phyloP scores from a whole-genome alignment of 2,797 vertebrate genomes.

The Lerista edwardsae region DNA sequence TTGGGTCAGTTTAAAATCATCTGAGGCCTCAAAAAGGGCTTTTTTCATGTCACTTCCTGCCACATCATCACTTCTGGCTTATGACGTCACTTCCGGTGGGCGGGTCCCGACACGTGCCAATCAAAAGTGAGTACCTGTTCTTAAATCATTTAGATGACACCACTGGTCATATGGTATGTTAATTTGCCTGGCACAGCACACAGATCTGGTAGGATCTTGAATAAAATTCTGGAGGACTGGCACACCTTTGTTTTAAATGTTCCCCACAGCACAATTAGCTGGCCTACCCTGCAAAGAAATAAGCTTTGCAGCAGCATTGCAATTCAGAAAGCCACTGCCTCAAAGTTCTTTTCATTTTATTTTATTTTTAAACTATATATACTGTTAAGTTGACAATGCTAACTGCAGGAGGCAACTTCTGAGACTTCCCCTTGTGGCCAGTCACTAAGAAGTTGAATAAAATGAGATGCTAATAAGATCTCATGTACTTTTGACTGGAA shows the following conservation, averaged over 20 bases:
- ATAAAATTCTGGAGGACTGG: constrained; percentile 7
- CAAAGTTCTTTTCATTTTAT: constrained; percentile 6
- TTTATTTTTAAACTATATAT: constrained; percentile 20
- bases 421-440: constrained; percentile 64
- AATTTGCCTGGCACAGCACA: neutral
- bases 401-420: constrained; percentile 70
- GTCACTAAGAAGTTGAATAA: constrained; percentile 65
- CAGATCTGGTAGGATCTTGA: neutral
- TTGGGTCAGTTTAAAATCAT: no score
- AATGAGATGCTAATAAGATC: constrained; percentile 76
- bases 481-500: constrained; percentile 70
- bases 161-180: no score
- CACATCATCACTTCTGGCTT: no score
- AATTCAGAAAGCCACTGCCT: neutral
- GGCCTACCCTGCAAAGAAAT: neutral
- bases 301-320: neutral
- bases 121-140: no score
- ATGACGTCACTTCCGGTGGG: no score
- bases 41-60: no score
- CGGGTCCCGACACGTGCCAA: no score
- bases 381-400: constrained; percentile 60
- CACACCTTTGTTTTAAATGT: neutral
- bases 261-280: neutral
- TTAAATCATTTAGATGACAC: no score
- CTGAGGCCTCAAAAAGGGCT: no score